Conservation (phyloP, 2,113 vertebrate species). For the Arothron firmamentum region DNA sequence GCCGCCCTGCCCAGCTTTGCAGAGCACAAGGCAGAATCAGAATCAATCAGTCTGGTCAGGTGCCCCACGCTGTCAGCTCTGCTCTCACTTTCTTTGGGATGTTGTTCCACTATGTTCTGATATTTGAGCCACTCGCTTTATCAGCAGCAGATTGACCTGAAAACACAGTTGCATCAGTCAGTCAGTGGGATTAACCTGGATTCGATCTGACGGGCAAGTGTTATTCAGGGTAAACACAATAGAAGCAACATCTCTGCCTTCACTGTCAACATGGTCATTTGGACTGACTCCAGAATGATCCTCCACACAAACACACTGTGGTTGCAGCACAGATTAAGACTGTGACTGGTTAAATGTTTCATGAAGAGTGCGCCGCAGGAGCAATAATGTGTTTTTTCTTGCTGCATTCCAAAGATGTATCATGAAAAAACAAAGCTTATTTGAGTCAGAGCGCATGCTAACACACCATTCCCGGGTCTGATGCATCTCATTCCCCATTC, state of each 20-base stretch:
- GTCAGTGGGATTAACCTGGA: no score
- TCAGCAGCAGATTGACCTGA: not conserved
- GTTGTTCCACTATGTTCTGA: not conserved
- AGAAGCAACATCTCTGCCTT: no score
- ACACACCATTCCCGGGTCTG: slow-evolving; percentile 35
- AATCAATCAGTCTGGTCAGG: not conserved
- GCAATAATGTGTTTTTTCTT: slow-evolving; percentile 27
- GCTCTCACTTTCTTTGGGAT: not conserved
- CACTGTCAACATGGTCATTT: no score
- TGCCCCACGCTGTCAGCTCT: not conserved
- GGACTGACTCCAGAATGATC: no score
- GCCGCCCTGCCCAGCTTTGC: slow-evolving; percentile 11
- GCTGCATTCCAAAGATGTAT: slow-evolving; percentile 28
- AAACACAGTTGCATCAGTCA: slow-evolving; percentile 3
- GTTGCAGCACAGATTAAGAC: no score
- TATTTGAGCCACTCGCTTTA: slow-evolving; percentile 8
- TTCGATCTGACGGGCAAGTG: no score
- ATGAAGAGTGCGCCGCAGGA: slow-evolving; percentile 13
- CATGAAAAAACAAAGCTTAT: slow-evolving; percentile 47
- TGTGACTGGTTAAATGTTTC: no score
- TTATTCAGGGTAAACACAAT: no score
- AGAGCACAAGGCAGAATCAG: slow-evolving; percentile 10
- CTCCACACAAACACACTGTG: no score
- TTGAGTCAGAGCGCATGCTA: slow-evolving; percentile 49
- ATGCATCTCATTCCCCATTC: slow-evolving; percentile 54